Percentiles rank a stretch among this genome's conserved stretches.
Evolutionary conservation across 2,888 invertebrate species (phyloP).

Genomic region (Holacanthella duospinosa): DNA sequence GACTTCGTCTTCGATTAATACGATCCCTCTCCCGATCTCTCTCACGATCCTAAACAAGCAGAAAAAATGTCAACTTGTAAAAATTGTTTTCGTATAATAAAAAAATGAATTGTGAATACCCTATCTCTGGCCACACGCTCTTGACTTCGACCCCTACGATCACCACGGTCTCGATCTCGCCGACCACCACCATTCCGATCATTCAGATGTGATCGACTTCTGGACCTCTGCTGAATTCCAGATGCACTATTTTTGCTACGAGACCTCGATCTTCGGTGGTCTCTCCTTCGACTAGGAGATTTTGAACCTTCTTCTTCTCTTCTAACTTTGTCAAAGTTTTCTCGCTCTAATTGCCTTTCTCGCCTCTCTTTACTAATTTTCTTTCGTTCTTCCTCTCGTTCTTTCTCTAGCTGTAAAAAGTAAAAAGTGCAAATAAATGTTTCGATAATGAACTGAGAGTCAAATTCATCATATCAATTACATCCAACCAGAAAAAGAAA

Average conservation of each 20-base stretch:
- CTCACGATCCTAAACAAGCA: too few relatives aligned
- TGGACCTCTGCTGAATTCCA: not conserved
- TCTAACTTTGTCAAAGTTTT: constrained; percentile 39
- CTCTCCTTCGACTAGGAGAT: constrained; percentile 14
- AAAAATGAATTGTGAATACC: constrained; percentile 5
- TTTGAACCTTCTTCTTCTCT: constrained; percentile 35
- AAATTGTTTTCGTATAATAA: not conserved
- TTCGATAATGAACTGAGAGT: too few relatives aligned
- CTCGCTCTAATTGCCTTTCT: constrained; percentile 42
- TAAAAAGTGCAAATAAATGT: constrained; percentile 12
- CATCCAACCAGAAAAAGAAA: too few relatives aligned
- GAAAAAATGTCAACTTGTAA: not conserved
- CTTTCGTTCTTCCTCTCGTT: constrained; percentile 53
- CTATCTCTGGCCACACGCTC: constrained; percentile 18
- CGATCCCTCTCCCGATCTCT: constrained; percentile 45
- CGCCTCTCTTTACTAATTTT: constrained; percentile 38
- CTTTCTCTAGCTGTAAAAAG: constrained; percentile 54
- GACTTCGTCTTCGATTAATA: constrained; percentile 46
- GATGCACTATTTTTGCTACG: not conserved
- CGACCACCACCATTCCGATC: not conserved
- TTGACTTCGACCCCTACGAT: constrained; percentile 14
- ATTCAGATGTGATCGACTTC: not conserved
- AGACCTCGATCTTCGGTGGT: not conserved
- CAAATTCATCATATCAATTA: too few relatives aligned
- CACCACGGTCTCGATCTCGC: constrained; percentile 9